These are phyloP conservation scores for Dryoscopus gambensis DNA, from an alignment of 2,113 vertebrate species.

Conservation along the genomic window DNA sequence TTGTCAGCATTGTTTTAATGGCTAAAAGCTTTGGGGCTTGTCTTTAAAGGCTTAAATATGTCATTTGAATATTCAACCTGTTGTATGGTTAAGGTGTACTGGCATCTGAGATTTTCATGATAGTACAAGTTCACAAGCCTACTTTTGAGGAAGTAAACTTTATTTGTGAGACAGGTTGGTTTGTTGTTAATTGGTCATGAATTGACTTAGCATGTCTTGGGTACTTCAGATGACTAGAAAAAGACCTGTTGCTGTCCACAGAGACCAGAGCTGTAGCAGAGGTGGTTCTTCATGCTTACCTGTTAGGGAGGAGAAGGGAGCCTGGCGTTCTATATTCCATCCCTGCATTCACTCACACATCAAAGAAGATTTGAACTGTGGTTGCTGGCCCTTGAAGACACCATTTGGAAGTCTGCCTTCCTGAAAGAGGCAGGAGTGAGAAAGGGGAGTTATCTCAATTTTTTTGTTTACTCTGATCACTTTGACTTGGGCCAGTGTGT, in stretches of 20 bases:
- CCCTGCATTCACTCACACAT: neutral
- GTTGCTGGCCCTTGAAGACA: neutral
- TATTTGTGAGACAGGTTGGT: neutral
- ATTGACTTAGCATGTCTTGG: neutral
- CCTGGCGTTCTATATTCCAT: neutral
- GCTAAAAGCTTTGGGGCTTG: neutral
- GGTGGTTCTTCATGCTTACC: neutral
- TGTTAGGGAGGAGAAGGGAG: neutral
- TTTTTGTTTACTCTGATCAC: neutral
- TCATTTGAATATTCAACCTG: neutral
- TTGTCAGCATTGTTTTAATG: neutral
- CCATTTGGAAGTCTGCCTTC: neutral
- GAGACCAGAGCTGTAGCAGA: neutral
- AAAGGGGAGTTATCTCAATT: neutral
- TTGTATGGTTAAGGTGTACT: neutral
- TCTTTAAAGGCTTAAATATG: neutral
- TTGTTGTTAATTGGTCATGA: neutral
- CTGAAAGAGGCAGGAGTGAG: neutral
- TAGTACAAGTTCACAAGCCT: neutral
- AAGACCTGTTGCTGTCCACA: neutral
- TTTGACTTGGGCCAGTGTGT: neutral
- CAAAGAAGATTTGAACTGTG: neutral
- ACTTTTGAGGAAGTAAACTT: neutral
- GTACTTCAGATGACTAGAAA: neutral
- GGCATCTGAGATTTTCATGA: neutral